These are phyloP conservation scores for Synchiropus splendidus DNA, from an alignment of 2,113 vertebrate genomes.

Conservation along the genomic window DNA sequence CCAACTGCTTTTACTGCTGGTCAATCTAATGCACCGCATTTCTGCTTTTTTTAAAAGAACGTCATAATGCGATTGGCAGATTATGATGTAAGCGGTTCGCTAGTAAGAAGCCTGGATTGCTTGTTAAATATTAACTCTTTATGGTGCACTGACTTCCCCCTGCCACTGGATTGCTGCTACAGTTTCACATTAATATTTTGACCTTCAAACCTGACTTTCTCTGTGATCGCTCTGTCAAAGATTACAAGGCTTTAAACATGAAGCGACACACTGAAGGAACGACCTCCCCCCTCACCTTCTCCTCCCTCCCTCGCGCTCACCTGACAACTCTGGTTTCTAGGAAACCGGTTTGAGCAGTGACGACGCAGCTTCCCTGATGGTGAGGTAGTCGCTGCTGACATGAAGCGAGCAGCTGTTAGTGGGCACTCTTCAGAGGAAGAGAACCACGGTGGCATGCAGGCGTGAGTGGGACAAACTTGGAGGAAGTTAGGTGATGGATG, in stretches of 20 bases:
- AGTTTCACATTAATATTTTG: neutral
- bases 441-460: neutral
- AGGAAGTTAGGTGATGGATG: slow-evolving; percentile 20
- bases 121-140: no score
- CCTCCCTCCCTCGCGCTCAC: slow-evolving; percentile 11
- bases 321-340: slow-evolving; percentile 30
- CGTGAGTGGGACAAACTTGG: slow-evolving; percentile 1
- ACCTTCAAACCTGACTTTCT: slow-evolving; percentile 13
- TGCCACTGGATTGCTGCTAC: neutral
- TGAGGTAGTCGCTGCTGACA: slow-evolving; percentile 20
- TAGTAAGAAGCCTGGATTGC: no score
- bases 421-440: slow-evolving; percentile 2
- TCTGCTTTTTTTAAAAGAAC: neutral
- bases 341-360: slow-evolving; percentile 56
- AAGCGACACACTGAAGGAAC: slow-evolving; percentile 16
- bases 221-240: slow-evolving; percentile 11
- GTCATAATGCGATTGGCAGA: no score
- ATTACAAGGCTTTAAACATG: slow-evolving; percentile 8
- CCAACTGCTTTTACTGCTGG: no score
- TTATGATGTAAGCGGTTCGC: no score
- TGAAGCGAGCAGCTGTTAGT: neutral
- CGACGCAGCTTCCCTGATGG: neutral
- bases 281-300: slow-evolving; percentile 14
- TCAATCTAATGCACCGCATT: no score
- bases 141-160: neutral